Conservation (phyloP, 1,140 invertebrate genomes). For the Dendroctonus ponderosae region DNA sequence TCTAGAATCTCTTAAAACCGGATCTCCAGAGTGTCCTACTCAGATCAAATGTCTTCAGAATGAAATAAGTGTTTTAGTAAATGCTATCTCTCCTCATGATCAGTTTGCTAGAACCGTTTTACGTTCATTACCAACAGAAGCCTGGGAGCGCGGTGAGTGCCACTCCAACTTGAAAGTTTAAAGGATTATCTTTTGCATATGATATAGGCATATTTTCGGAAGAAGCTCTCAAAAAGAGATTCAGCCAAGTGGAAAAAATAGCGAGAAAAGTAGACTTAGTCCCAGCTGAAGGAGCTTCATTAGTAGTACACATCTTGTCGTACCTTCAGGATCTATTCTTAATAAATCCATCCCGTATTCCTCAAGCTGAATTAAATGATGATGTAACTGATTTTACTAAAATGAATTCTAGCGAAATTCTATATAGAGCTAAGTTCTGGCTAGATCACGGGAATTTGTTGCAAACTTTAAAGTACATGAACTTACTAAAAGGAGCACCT, state of each 20-base stretch:
- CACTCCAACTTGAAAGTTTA: not conserved
- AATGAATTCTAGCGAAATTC: constrained; percentile 82
- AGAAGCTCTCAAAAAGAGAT: constrained; percentile 78
- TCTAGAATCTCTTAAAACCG: constrained; percentile 69
- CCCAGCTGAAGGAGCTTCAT: constrained; percentile 70
- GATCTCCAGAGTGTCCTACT: constrained; percentile 53
- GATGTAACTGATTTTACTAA: constrained; percentile 64
- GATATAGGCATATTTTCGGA: constrained; percentile 75
- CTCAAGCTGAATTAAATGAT: constrained; percentile 67
- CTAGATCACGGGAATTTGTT: constrained; percentile 82
- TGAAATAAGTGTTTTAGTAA: constrained; percentile 67
- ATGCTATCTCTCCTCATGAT: constrained; percentile 63
- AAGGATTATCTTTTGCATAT: not conserved
- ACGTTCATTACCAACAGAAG: constrained; percentile 72
- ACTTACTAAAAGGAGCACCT: constrained; percentile 82
- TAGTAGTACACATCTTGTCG: constrained; percentile 82
- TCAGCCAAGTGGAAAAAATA: constrained; percentile 71
- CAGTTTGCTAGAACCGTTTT: constrained; percentile 71
- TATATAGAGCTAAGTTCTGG: constrained; percentile 83
- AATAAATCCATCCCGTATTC: constrained; percentile 64
- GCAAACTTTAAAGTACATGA: constrained; percentile 85
- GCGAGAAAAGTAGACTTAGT: constrained; percentile 77
- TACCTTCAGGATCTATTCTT: constrained; percentile 79
- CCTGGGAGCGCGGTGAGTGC: constrained; percentile 60
- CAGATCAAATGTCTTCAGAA: constrained; percentile 71